A percentile compares a stretch with the other conserved stretches of the same genome.
Evolutionary conservation across 1,140 invertebrate genomes (phyloP).

Genomic region (Formica selysi): DNA sequence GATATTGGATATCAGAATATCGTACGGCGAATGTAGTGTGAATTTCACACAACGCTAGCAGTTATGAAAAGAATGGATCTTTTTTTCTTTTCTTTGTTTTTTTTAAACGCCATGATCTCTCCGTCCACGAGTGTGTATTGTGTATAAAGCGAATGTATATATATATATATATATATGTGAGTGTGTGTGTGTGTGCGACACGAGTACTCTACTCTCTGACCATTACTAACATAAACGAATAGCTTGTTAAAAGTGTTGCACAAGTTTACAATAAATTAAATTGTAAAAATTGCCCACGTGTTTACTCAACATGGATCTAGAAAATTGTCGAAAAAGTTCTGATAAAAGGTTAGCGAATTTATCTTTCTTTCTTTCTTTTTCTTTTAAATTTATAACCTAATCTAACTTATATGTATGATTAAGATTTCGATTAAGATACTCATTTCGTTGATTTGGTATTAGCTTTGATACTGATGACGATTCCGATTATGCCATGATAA

Average conservation of each 20-base stretch:
- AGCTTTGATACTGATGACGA: conserved; percentile 83
- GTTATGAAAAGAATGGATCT: too few species aligned
- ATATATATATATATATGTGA: too few species aligned
- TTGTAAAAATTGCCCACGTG: not conserved
- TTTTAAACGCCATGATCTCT: not conserved
- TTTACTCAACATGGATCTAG: conserved; percentile 64
- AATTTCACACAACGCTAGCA: not conserved
- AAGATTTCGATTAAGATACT: not conserved
- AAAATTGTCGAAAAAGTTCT: conserved; percentile 64
- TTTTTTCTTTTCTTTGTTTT: not conserved
- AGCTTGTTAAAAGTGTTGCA: not conserved
- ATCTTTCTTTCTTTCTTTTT: not conserved
- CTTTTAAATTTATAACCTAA: conserved; percentile 3
- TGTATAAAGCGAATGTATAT: not conserved
- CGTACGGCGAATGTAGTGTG: not conserved
- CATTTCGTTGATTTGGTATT: not conserved
- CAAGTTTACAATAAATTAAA: not conserved
- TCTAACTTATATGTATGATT: not conserved
- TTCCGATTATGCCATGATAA: conserved; percentile 82
- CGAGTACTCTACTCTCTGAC: too few species aligned
- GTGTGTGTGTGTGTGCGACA: too few species aligned
- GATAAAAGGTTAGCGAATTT: conserved; percentile 70
- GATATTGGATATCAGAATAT: not conserved
- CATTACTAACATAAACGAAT: not conserved
- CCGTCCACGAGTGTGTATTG: not conserved